Evolutionary conservation across 1,140 invertebrate species (phyloP).

Genomic region (Trichogramma pretiosum): DNA sequence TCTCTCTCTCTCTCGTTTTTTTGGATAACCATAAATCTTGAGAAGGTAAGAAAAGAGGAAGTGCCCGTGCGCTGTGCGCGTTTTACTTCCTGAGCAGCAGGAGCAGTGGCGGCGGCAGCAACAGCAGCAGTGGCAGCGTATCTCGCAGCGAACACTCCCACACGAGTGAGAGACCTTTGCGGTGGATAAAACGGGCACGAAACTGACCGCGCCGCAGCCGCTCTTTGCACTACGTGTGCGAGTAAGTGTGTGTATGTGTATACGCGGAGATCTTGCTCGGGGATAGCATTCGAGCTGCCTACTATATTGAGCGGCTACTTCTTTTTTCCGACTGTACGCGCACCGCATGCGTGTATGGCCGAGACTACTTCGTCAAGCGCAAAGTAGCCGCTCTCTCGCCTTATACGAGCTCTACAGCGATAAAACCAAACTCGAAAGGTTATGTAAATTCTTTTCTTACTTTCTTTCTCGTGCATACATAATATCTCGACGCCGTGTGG

Average conservation of each 20-base stretch:
- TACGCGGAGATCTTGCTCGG: no score
- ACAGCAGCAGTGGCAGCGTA: conserved; percentile 6
- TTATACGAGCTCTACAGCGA: conserved; percentile 20
- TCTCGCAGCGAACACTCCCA: conserved; percentile 20
- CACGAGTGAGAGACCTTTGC: no score
- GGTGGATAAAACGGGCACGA: neutral
- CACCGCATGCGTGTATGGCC: neutral
- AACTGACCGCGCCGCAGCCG: conserved; percentile 1
- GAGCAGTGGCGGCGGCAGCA: conserved; percentile 4
- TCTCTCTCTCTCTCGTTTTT: conserved; percentile 19
- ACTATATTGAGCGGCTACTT: no score
- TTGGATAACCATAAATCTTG: conserved; percentile 21
- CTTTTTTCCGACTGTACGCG: no score
- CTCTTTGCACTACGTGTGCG: no score
- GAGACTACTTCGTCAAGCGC: neutral
- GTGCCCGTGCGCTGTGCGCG: conserved; percentile 6
- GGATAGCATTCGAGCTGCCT: no score
- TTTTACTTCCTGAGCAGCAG: conserved; percentile 6
- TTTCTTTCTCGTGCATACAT: neutral
- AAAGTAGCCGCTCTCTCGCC: conserved; percentile 3
- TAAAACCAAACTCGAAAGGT: conserved; percentile 26
- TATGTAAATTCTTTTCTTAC: conserved; percentile 34
- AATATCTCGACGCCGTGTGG: no score
- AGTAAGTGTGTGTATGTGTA: no score
- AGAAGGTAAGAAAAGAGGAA: conserved; percentile 20